Base-by-base conservation (phyloP, 2,797 vertebrate genomes). In the Arrhamphus sclerolepis region DNA sequence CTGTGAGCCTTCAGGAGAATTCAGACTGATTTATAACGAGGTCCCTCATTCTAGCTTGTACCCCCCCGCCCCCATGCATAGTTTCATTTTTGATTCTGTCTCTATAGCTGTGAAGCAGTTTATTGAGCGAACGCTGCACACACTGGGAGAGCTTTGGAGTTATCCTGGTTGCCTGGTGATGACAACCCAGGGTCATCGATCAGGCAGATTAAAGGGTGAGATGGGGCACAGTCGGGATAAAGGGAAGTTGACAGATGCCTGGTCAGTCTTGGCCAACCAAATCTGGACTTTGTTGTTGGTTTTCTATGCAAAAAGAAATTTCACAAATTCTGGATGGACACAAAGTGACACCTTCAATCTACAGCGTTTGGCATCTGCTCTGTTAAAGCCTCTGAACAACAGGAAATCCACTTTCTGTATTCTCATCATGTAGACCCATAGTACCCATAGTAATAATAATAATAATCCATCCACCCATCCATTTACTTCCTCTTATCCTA, bases 151-250 rank as follows among this genome's bases (percentile, higher is more conserved):
- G 76, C 72, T 85, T 81, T 75, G 66, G 69, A 77, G 85, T 78
- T 72, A 83, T 80, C 75, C 60, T 40, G 70, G 89, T 91, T 92
- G 90, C 90, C 82, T 83, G 85, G 89, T 81, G 89, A 91, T 83
- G 56, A 62, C 56, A 42, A 70, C 75, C 82, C 72, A 56, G 65
- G 58, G 68, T 72, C 77, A 92, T 92, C 77, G 87, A 92, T 89
- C 83, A 62, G 77, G 57, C 47, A 80, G 81, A 84, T 86, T 81
- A 80, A 62, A 71, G 71, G 62, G 64, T 29, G 65, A 69, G 58
- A 47, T 54, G 48, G 80, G 72, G 68, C 59, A 1, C 76, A 71
- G 76, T 22, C 2, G 75, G 79, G 77, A 86, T 83, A 69, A 84
- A 83, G 75, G 74, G 75, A 77, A 47, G 71, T 48, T 73, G 78